A percentile compares a stretch with the other conserved stretches of the same genome.
Evolutionary conservation across 30 jellyfish, hydroid and myxozoan genomes (phyloP).

Genomic region (Aurelia aurita): DNA sequence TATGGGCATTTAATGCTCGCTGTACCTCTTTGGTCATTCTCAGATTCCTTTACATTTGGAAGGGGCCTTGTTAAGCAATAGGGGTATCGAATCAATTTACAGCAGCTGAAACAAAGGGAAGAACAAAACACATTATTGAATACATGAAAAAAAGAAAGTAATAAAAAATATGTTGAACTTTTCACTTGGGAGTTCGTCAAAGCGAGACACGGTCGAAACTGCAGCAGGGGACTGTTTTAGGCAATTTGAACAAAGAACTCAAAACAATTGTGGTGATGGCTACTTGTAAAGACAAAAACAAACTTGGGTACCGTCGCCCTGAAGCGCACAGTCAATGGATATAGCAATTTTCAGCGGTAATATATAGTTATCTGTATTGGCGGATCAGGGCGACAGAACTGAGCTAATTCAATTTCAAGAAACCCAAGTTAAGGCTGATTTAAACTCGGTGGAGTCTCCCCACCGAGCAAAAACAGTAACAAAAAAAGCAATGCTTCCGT

Average conservation of each 20-base stretch:
- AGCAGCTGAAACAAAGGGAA: constrained; percentile 32
- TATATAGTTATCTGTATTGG: neutral
- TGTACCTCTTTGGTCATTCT: constrained; percentile 31
- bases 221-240: constrained; percentile 29
- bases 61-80: constrained; percentile 4
- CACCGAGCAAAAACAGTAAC: no score
- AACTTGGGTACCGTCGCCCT: constrained; percentile 6
- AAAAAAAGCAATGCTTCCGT: no score
- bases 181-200: constrained; percentile 21
- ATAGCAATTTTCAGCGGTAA: neutral
- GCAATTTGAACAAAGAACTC: neutral
- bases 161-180: constrained; percentile 1
- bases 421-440: no score
- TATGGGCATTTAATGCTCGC: no score
- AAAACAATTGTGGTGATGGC: neutral
- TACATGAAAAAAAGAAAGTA: neutral
- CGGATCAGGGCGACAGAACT: neutral
- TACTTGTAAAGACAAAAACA: constrained; percentile 2
- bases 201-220: constrained; percentile 3
- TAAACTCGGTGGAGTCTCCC: no score
- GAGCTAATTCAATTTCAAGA: no score
- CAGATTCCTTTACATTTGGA: constrained; percentile 18
- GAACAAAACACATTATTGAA: constrained; percentile 10
- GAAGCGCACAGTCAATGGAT: constrained; percentile 1
- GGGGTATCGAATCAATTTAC: constrained; percentile 28